Evolutionary conservation across 2,113 vertebrate genomes (phyloP).

Genomic region (Ictalurus furcatus): DNA sequence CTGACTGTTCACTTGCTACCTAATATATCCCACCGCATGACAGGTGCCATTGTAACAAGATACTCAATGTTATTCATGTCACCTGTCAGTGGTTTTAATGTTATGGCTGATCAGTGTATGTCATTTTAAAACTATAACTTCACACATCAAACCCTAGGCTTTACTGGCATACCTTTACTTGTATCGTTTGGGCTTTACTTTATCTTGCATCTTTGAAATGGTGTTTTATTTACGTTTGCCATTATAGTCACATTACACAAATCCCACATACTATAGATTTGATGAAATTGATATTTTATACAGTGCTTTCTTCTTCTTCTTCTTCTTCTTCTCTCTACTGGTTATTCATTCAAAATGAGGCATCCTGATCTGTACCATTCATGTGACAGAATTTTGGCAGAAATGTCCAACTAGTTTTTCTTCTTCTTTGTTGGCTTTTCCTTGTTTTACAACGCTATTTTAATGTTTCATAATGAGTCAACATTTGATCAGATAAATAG

Average conservation of each 20-base stretch:
- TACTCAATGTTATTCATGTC: too few relatives aligned
- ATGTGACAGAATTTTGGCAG: neutral
- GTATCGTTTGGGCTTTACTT: neutral
- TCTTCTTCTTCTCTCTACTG: neutral
- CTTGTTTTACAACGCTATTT: neutral
- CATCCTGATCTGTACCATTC: neutral
- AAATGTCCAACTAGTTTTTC: neutral
- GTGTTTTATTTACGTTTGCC: neutral
- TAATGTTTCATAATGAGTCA: neutral
- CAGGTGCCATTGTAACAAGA: too few relatives aligned
- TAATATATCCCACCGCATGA: too few relatives aligned
- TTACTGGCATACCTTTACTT: neutral
- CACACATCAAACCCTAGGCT: neutral
- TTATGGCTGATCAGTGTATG: neutral
- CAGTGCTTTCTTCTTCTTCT: neutral
- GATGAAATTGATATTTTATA: neutral
- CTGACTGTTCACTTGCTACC: too few relatives aligned
- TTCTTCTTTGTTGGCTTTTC: neutral
- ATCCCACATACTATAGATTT: neutral
- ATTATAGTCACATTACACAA: neutral
- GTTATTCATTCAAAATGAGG: neutral
- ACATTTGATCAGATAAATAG: neutral
- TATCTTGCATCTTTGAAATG: neutral
- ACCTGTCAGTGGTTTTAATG: too few relatives aligned
- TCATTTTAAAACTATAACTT: neutral